A percentile compares a stretch with the other conserved stretches of the same genome.
These are phyloP conservation scores for Podargus strigoides DNA, from an alignment of 2,797 vertebrate species.

Conservation along the genomic window DNA sequence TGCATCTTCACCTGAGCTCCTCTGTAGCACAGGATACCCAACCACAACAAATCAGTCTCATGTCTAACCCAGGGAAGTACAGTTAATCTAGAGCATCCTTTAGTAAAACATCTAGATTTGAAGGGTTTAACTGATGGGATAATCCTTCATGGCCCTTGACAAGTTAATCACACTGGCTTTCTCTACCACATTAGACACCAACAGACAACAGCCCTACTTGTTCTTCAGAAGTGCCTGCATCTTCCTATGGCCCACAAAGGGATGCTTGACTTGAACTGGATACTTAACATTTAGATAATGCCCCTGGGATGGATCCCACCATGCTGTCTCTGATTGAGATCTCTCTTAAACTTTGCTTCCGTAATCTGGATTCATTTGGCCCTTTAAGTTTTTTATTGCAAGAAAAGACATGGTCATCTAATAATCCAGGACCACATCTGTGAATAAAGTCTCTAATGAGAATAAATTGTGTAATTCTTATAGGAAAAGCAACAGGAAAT, in stretches of 20 bases:
- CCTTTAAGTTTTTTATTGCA: neutral
- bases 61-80: neutral
- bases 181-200: neutral
- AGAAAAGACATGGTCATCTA: neutral
- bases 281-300: neutral
- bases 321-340: neutral
- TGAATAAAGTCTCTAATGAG: slow-evolving; percentile 7
- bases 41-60: neutral
- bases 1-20: neutral
- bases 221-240: neutral
- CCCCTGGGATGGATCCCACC: neutral
- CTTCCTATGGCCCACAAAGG: neutral
- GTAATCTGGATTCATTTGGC: neutral
- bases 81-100: neutral
- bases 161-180: neutral
- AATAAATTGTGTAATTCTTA: slow-evolving; percentile 1
- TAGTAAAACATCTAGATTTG: neutral
- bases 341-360: neutral
- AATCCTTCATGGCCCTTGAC: neutral
- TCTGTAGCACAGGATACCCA: neutral
- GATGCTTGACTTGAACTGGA: neutral
- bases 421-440: neutral
- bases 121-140: neutral
- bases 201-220: fast-evolving
- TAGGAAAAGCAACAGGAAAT: slow-evolving; percentile 16